phyloP scores from a whole-genome alignment of 2,888 invertebrate species.

The Melitaea athalia region DNA sequence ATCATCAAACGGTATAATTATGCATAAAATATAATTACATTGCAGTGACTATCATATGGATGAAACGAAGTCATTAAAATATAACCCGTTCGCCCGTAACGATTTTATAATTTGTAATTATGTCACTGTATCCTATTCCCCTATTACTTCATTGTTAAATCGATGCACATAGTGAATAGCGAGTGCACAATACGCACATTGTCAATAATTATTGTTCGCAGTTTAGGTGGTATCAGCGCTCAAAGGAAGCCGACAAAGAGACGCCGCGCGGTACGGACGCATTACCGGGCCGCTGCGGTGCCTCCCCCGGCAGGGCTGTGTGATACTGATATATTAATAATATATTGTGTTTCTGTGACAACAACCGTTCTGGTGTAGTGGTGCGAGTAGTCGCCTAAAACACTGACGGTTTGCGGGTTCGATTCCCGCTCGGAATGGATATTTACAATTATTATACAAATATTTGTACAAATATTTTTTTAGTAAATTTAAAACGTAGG shows the following conservation, averaged over 20 bases:
- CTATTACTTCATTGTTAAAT: constrained; percentile 18
- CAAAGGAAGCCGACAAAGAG: constrained; percentile 81
- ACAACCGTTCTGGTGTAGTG: no score
- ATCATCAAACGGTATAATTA: neutral
- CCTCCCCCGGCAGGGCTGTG: constrained; percentile 63
- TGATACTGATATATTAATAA: neutral
- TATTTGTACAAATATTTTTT: no score
- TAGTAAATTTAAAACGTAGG: no score
- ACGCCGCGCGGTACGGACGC: constrained; percentile 71
- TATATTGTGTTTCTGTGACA: neutral
- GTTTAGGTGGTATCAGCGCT: constrained; percentile 49
- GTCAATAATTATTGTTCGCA: constrained; percentile 51
- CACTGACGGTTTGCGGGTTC: no score
- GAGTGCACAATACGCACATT: constrained; percentile 42
- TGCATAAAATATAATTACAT: neutral
- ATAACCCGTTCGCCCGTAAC: neutral
- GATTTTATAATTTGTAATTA: constrained; percentile 15
- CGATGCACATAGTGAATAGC: constrained; percentile 32
- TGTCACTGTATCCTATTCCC: constrained; percentile 11
- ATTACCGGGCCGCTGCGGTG: constrained; percentile 77
- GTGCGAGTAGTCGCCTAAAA: no score
- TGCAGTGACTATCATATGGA: neutral
- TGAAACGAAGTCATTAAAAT: neutral
- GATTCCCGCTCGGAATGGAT: no score
- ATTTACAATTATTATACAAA: no score